Percentiles rank a stretch among this genome's conserved stretches.
Conservation (phyloP, 2,113 vertebrate species). For the Tenrec ecaudatus region DNA sequence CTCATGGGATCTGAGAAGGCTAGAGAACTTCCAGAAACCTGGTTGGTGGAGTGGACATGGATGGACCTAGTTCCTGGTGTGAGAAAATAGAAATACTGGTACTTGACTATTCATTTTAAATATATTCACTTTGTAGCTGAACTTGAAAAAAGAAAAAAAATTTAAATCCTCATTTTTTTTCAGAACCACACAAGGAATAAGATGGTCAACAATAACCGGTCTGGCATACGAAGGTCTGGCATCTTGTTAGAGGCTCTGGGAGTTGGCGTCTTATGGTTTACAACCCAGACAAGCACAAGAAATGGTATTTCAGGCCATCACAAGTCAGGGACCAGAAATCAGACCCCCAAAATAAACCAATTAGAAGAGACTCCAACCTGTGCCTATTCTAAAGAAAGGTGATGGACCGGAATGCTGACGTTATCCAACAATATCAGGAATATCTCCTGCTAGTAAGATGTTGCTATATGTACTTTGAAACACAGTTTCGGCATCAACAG, state of each 20-base stretch:
- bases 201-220: not conserved
- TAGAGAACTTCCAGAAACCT: not conserved
- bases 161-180: not conserved
- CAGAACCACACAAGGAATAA: not conserved
- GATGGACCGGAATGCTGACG: too few relatives aligned
- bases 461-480: too few relatives aligned
- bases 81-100: not conserved
- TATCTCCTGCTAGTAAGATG: too few relatives aligned
- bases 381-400: too few relatives aligned
- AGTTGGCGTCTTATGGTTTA: not conserved
- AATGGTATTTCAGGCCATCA: not conserved
- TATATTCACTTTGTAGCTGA: not conserved
- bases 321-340: not conserved
- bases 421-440: too few relatives aligned
- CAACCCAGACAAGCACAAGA: not conserved
- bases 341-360: not conserved
- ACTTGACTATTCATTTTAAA: not conserved
- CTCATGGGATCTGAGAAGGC: not conserved
- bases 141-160: not conserved
- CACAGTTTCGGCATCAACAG: too few relatives aligned
- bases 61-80: not conserved
- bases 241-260: not conserved
- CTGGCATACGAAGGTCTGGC: not conserved
- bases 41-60: not conserved
- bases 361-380: too few relatives aligned